A percentile compares a stretch with the other conserved stretches of the same genome.
Evolutionary conservation across 1,140 invertebrate species (phyloP).

Genomic region (Cydia strobilella): DNA sequence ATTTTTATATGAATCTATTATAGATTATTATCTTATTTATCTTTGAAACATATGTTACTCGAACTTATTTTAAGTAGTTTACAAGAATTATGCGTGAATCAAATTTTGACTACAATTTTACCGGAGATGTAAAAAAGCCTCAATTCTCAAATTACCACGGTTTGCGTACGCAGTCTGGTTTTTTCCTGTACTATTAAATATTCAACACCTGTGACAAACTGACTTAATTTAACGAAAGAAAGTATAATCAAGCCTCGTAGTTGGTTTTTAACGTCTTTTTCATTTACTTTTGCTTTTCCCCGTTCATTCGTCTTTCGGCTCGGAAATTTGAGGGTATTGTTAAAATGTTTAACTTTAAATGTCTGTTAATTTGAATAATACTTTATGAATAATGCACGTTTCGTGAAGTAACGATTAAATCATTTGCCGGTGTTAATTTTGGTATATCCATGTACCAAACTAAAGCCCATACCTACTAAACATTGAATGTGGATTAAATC

Average conservation of each 20-base stretch:
- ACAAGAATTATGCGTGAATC: too few relatives aligned
- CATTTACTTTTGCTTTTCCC: slow-evolving; percentile 39
- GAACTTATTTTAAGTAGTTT: too few relatives aligned
- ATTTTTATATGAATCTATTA: too few relatives aligned
- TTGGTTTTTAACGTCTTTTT: slow-evolving; percentile 47
- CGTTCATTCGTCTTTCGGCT: slow-evolving; percentile 27
- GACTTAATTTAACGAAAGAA: slow-evolving; percentile 45
- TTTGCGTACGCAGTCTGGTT: slow-evolving; percentile 33
- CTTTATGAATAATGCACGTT: slow-evolving; percentile 8
- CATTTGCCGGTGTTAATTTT: background rate
- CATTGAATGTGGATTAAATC: too few relatives aligned
- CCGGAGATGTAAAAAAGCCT: too few relatives aligned
- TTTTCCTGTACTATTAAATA: slow-evolving; percentile 45
- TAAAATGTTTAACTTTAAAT: slow-evolving; percentile 23
- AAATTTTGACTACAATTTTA: too few relatives aligned
- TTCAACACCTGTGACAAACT: slow-evolving; percentile 45
- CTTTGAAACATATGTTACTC: too few relatives aligned
- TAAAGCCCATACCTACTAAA: too few relatives aligned
- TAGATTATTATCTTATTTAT: too few relatives aligned
- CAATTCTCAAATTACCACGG: too few relatives aligned
- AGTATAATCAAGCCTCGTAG: slow-evolving; percentile 43
- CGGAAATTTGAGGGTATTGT: slow-evolving; percentile 17
- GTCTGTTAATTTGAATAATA: slow-evolving; percentile 3
- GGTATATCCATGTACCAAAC: too few relatives aligned
- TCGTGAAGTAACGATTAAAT: background rate